These are phyloP conservation scores for Bursaphelenchus okinawaensis DNA, from an alignment of 2,888 invertebrate species.

Conservation along the genomic window DNA sequence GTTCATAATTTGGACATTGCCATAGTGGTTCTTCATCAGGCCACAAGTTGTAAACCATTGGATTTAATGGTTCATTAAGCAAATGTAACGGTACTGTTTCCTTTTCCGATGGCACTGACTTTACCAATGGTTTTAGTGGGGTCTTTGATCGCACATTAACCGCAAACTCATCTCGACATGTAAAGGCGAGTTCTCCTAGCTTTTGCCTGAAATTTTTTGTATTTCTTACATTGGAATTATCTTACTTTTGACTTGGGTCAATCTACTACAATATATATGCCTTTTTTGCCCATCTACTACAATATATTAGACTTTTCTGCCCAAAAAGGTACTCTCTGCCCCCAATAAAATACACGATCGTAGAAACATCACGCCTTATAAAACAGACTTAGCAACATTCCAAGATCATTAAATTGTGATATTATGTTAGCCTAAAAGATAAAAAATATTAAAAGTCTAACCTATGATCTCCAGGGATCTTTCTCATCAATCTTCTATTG, in stretches of 20 bases:
- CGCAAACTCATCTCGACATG: slow-evolving; percentile 44
- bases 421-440: too few relatives aligned
- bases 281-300: too few relatives aligned
- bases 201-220: slow-evolving; percentile 42
- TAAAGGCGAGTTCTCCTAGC: slow-evolving; percentile 53
- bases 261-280: too few relatives aligned
- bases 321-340: too few relatives aligned
- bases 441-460: slow-evolving; percentile 12
- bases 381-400: too few relatives aligned
- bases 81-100: background rate
- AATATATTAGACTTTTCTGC: too few relatives aligned
- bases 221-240: too few relatives aligned
- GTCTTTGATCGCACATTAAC: slow-evolving; percentile 37
- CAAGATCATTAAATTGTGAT: too few relatives aligned
- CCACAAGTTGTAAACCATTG: slow-evolving; percentile 46
- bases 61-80: slow-evolving; percentile 7
- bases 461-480: slow-evolving; percentile 52
- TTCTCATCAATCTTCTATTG: slow-evolving; percentile 15
- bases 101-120: background rate
- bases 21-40: slow-evolving; percentile 49
- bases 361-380: too few relatives aligned
- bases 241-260: too few relatives aligned
- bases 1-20: slow-evolving; percentile 56
- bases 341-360: too few relatives aligned
- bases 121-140: slow-evolving; percentile 20